These are phyloP conservation scores for Hemicordylus capensis DNA, from an alignment of 2,113 vertebrate genomes.

Conservation along the genomic window DNA sequence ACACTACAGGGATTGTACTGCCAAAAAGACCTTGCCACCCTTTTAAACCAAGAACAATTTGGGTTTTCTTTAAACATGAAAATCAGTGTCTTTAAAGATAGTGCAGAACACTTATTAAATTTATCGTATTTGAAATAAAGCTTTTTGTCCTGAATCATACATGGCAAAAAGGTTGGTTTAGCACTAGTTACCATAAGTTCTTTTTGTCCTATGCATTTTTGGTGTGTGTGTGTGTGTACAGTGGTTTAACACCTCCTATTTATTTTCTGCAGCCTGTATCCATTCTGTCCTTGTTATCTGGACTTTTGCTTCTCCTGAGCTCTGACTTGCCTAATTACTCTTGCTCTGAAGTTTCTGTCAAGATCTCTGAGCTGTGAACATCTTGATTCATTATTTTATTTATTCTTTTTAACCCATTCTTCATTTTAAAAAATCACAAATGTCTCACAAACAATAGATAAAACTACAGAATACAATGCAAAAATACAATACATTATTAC, in stretches of 20 bases:
- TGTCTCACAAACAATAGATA: too few species aligned
- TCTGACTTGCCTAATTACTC: slow-evolving; percentile 39
- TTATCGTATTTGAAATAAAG: not conserved
- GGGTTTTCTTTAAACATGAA: not conserved
- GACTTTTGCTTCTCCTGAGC: slow-evolving; percentile 38
- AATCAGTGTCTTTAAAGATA: not conserved
- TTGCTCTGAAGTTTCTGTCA: slow-evolving; percentile 48
- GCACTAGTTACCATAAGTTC: not conserved
- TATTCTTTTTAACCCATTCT: too few species aligned
- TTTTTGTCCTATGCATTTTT: not conserved
- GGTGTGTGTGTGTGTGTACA: too few species aligned
- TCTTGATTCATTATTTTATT: too few species aligned
- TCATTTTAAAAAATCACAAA: too few species aligned
- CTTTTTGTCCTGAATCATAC: not conserved
- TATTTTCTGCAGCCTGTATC: slow-evolving; percentile 24
- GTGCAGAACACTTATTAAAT: not conserved
- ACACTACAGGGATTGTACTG: not conserved
- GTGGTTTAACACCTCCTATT: too few species aligned
- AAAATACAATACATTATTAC: too few species aligned
- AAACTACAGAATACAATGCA: too few species aligned
- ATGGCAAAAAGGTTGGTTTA: too few species aligned
- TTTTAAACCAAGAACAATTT: not conserved
- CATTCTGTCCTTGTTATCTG: slow-evolving; percentile 23
- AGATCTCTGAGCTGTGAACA: slow-evolving; percentile 36
- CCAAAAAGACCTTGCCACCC: not conserved